These are phyloP conservation scores for Drosophila burlai DNA, from an alignment of 1,140 invertebrate species.

Conservation along the genomic window DNA sequence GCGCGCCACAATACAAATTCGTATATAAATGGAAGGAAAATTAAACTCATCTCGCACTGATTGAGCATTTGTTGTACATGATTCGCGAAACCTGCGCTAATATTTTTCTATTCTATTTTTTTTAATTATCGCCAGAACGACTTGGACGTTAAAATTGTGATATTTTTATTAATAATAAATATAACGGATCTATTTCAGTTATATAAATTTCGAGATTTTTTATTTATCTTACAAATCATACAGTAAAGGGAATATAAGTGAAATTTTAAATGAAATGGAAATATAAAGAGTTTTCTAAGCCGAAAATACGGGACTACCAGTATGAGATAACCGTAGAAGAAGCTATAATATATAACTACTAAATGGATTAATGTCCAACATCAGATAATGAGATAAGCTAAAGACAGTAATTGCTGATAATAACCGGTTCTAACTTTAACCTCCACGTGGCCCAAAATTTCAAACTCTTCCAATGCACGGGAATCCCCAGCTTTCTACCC, in stretches of 20 bases:
- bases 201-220: background rate
- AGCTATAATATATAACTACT: background rate
- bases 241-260: too few species aligned
- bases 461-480: too few species aligned
- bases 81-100: too few species aligned
- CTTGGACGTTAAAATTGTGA: too few species aligned
- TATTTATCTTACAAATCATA: background rate
- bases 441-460: conserved; percentile 3
- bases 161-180: background rate
- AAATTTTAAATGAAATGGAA: background rate
- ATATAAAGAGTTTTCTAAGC: background rate
- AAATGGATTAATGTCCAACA: background rate
- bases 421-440: background rate
- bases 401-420: background rate
- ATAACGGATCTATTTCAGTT: background rate
- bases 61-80: too few species aligned
- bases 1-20: too few species aligned
- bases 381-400: background rate
- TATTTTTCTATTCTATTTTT: too few species aligned
- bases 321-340: too few species aligned
- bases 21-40: too few species aligned
- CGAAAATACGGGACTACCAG: background rate
- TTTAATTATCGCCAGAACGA: too few species aligned
- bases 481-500: background rate
- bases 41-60: too few species aligned